Evolutionary conservation across 2,113 vertebrate genomes (phyloP), one percentile per base, ranked within the genome.

Genomic region (Chaetodon trifascialis): DNA sequence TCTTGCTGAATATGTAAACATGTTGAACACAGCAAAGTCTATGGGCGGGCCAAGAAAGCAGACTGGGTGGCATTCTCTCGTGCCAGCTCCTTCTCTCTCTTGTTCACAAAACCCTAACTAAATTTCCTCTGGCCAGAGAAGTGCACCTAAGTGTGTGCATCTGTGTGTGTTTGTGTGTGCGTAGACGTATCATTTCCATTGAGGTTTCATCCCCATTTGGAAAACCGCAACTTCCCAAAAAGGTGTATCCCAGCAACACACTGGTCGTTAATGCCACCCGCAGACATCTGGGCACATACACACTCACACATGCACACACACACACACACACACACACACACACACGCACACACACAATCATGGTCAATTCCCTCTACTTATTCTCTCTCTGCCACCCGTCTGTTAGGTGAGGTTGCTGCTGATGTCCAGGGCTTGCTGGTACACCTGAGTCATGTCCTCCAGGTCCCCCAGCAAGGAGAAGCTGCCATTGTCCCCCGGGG

Each of bases 401-500:
- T 83, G 63, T 88, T 92, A 91, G 68, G 88, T 97, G 90, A 98
- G 95, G 79, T 96, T 97, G 95, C 94, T 97, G 94, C 96, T 98
- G 90, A 99, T 98, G 93, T 98, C 98, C 89, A 99, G 95, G 87
- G 98, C 97, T 94, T 98, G 97, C 94, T 99, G 98, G 92, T 99
- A 99, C 90, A 99, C 97, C 96, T 98, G 98, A 96, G 98, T 99
- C 95, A 99, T 96, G 52, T 99, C 97, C 82, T 99, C 98, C 96
- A 99, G 96, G 93, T 99, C 97, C 54, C 96, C 94, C 79, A 99
- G 96, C 92, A 99, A 94, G 79, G 98, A 99, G 96, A 99, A 99
- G 95, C 97, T 99, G 92, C 95, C 94, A 76, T 97, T 98, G 95
- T 99, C 97, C 64, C 94, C 96, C 1, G 95, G 94, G 49, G 95